Evolutionary conservation across 2,797 vertebrate species (phyloP).

Genomic region (Myoxocephalus aenaeus): DNA sequence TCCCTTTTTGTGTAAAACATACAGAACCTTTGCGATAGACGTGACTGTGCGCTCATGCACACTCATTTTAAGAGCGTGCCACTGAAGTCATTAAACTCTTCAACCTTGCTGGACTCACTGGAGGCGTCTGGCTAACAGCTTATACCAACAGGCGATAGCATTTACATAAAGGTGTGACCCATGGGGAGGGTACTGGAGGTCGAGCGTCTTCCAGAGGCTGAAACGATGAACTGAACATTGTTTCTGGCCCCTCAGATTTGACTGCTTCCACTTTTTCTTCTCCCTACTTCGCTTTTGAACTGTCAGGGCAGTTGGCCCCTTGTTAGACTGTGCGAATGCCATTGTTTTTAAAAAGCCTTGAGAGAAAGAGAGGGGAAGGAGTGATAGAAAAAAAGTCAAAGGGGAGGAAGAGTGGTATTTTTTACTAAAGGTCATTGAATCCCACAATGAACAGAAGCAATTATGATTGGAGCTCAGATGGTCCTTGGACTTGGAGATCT

Average conservation of each 20-base stretch:
- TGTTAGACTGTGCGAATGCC: conserved; percentile 25
- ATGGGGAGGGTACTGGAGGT: background rate
- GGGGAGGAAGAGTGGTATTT: conserved; percentile 27
- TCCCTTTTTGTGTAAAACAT: background rate
- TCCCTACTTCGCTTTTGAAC: background rate
- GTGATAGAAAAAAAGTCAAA: conserved; percentile 19
- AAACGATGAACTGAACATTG: background rate
- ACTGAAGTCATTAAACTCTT: background rate
- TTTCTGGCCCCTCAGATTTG: background rate
- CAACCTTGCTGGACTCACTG: background rate
- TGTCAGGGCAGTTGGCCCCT: conserved; percentile 22
- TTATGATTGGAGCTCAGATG: conserved; percentile 56
- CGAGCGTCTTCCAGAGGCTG: background rate
- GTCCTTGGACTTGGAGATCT: conserved; percentile 58
- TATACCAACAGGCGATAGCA: background rate
- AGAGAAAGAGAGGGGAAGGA: conserved; percentile 13
- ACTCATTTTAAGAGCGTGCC: background rate
- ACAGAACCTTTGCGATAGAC: background rate
- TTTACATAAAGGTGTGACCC: background rate
- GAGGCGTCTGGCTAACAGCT: background rate
- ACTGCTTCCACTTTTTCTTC: background rate
- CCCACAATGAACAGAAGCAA: conserved; percentile 60
- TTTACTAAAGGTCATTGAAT: conserved; percentile 62
- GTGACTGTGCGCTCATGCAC: background rate
- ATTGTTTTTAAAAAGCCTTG: conserved; percentile 19